Conservation (phyloP, 2,113 vertebrate species). For the Scatophagus argus region DNA sequence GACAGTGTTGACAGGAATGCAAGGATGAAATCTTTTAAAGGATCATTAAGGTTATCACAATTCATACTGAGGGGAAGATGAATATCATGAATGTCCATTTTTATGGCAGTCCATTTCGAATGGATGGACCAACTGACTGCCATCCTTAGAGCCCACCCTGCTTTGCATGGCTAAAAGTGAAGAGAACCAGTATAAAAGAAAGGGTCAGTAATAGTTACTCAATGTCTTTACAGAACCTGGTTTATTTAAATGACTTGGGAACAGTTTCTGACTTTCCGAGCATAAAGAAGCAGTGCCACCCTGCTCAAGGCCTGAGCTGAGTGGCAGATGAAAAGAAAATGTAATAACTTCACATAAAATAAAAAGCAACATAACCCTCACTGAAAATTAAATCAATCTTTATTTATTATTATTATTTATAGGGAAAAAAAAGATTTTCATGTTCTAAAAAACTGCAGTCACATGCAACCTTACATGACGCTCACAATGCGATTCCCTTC, state of each 20-base stretch:
- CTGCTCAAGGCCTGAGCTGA: background rate
- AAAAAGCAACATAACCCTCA: background rate
- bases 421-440: conserved; percentile 19
- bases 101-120: background rate
- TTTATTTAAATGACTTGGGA: background rate
- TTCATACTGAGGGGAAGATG: background rate
- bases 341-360: background rate
- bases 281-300: background rate
- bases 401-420: conserved; percentile 6
- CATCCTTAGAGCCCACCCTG: background rate
- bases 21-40: no score
- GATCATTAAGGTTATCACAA: background rate
- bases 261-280: background rate
- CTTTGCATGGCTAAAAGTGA: background rate
- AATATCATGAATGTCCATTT: background rate
- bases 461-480: background rate
- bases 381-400: background rate
- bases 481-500: background rate
- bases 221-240: background rate
- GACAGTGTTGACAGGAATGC: no score
- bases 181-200: background rate
- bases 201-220: background rate
- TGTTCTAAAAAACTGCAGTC: background rate
- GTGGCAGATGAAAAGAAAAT: background rate
- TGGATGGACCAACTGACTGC: background rate